These are phyloP conservation scores for Erpornis zantholeuca DNA, from an alignment of 2,113 vertebrate species.

Conservation along the genomic window DNA sequence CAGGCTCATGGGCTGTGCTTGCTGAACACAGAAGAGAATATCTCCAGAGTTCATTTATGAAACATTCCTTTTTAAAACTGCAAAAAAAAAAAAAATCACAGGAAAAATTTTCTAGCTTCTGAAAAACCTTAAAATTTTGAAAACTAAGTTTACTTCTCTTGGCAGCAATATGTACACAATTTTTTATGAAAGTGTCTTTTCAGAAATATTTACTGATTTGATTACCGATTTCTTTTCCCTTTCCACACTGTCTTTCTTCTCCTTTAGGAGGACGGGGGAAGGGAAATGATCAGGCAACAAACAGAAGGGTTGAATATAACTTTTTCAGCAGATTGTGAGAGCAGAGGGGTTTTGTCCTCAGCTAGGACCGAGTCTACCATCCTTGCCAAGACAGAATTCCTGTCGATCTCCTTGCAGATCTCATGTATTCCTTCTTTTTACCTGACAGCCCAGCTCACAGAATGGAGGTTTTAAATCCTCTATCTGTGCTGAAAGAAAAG, in stretches of 20 bases:
- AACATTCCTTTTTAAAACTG: neutral
- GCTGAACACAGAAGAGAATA: neutral
- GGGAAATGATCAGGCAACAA: neutral
- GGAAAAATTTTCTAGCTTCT: neutral
- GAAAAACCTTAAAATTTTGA: neutral
- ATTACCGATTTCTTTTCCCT: neutral
- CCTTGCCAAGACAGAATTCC: neutral
- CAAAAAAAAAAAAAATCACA: neutral
- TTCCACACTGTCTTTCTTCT: neutral
- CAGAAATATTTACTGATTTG: neutral
- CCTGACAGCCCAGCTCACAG: neutral
- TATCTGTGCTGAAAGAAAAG: neutral
- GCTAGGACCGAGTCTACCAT: neutral
- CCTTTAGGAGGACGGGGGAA: neutral
- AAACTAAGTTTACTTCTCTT: neutral
- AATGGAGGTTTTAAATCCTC: neutral
- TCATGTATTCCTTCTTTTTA: neutral
- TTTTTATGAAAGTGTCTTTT: neutral
- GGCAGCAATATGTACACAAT: rapidly evolving
- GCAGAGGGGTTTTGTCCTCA: neutral
- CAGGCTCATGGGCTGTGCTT: neutral
- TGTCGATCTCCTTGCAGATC: neutral
- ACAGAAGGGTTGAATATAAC: neutral
- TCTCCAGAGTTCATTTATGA: neutral
- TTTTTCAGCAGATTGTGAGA: neutral